Base-by-base conservation (phyloP, 2,888 invertebrate genomes). In the Phania funesta region DNA sequence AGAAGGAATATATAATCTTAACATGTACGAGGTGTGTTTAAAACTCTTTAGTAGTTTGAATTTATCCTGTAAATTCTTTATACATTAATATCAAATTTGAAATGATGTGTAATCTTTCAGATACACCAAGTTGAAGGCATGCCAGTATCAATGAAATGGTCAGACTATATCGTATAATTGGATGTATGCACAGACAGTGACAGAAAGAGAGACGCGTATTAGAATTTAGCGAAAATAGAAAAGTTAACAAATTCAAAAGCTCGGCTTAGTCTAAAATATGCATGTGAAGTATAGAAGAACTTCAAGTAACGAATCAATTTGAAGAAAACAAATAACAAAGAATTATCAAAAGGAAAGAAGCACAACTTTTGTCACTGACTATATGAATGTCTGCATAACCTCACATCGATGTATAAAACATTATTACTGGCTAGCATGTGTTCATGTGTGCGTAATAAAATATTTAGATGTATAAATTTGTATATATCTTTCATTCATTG, bases 381-480 rank as follows among this genome's bases (percentile, higher is more conserved):
- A 44, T 80, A 68, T 22, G n/a, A 38, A 38, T 13, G 35, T 38
- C 1, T 16, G 6, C 16, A 1, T n/a, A 26, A n/a, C n/a, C n/a
- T n/a, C 13, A n/a, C 22, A 60, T 41, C 11, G n/a, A n/a, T 22
- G 16, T 4, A 18, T 48, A 16, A 3, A 48, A n/a, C 1, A n/a
- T 9, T 9, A n/a, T 9, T 9, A 1, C 9, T 22, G 20, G 18
- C n/a, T 20, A 20, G 6, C 11, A 6, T 29, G 22, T 48, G 32
- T 22, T 62, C 5, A 29, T 46, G 18, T 62, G 5, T 48, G 29
- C 18, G 32, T 16, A 52, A 22, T 26, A 38, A 26, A 41, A 11
- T 32, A 68, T 56, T 70, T 24, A 11, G 9, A 35, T 58, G 26
- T 48, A 29, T 38, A 41, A 18, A 35, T 24, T 67, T 35, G 20